Percentiles rank a stretch among this genome's conserved stretches.
Conservation (phyloP, 92 coral and sea anemone genomes). For the Umimayanthus chanpuru region DNA sequence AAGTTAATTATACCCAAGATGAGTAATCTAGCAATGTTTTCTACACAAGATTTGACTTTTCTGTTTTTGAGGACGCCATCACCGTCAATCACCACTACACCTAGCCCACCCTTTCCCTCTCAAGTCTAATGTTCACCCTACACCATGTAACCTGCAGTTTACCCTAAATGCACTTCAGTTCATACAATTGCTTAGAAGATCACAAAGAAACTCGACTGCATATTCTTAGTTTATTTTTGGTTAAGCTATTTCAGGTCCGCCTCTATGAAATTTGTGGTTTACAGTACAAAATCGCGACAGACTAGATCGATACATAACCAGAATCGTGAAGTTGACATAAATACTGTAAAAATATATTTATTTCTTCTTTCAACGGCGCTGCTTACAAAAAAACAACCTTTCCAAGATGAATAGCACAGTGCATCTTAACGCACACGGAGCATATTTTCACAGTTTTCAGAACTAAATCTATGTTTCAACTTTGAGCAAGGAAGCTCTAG, state of each 20-base stretch:
- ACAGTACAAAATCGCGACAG: slow-evolving; percentile 28
- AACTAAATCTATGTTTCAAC: too few relatives aligned
- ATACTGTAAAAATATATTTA: too few relatives aligned
- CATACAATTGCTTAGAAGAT: too few relatives aligned
- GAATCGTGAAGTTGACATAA: slow-evolving; percentile 29
- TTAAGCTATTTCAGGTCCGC: slow-evolving; percentile 26
- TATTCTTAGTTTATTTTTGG: slow-evolving; percentile 22
- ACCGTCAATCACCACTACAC: slow-evolving; percentile 11
- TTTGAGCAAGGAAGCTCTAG: too few relatives aligned
- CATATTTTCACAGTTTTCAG: too few relatives aligned
- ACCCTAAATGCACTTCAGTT: too few relatives aligned
- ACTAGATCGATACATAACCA: slow-evolving; percentile 26
- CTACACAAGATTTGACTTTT: slow-evolving; percentile 28
- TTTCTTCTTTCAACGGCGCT: too few relatives aligned
- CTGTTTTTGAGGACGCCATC: slow-evolving; percentile 11
- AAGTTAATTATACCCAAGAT: slow-evolving; percentile 9
- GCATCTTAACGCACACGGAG: too few relatives aligned
- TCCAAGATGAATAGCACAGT: too few relatives aligned
- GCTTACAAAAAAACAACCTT: too few relatives aligned
- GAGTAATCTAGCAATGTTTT: slow-evolving; percentile 10
- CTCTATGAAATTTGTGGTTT: slow-evolving; percentile 29
- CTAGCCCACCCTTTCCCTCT: slow-evolving; percentile 15
- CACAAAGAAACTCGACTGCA: too few relatives aligned
- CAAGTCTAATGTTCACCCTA: not conserved
- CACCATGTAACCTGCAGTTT: too few relatives aligned